Percentiles rank a stretch among this genome's conserved stretches.
Conservation (phyloP, 2,113 vertebrate species). For the Xerus inauris region DNA sequence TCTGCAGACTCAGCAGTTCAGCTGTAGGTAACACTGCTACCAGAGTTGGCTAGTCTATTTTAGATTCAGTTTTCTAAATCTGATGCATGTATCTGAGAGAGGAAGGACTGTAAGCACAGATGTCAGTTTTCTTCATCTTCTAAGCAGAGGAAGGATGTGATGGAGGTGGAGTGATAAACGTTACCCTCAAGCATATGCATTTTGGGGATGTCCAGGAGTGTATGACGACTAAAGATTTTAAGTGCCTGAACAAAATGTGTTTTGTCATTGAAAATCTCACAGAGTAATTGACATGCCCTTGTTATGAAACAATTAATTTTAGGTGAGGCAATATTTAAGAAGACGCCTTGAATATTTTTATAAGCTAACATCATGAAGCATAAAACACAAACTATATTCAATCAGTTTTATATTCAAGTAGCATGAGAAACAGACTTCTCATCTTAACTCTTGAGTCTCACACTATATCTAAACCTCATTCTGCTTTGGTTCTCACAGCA, state of each 20-base stretch:
- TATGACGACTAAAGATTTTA: neutral
- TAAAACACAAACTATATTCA: neutral
- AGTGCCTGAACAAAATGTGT: neutral
- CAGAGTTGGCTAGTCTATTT: neutral
- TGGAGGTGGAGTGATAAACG: fast-evolving
- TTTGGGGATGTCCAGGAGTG: too few species aligned
- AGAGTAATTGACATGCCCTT: neutral
- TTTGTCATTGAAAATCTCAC: neutral
- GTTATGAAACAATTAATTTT: neutral
- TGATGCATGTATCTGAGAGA: neutral
- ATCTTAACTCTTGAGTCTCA: neutral
- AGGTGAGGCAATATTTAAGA: neutral
- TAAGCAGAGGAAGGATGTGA: too few species aligned
- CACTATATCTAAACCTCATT: neutral
- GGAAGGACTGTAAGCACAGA: neutral
- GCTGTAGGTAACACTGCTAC: fast-evolving
- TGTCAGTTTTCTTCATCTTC: neutral
- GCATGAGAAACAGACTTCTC: neutral
- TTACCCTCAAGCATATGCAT: fast-evolving
- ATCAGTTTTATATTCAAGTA: neutral
- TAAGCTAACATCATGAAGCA: neutral
- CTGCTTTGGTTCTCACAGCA: neutral
- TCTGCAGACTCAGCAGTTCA: too few species aligned
- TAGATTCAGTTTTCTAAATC: neutral
- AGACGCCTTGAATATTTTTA: neutral